Base-by-base conservation (phyloP, 2,113 vertebrate genomes). In the Rallus limicola region DNA sequence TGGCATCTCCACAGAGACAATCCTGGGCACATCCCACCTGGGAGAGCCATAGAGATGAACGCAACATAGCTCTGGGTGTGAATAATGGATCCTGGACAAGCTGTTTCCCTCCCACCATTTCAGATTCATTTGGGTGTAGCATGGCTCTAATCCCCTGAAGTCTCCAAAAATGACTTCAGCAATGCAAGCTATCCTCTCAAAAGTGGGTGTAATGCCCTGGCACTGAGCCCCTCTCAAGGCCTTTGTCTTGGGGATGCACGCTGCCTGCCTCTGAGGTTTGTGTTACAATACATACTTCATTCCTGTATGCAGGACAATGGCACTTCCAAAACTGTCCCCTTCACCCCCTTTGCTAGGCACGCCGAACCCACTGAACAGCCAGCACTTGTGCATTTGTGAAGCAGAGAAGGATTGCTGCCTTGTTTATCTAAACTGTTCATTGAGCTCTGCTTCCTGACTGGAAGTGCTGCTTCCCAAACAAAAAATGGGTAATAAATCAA, bases 401-500 rank as follows among this genome's bases (percentile, higher is more conserved):
- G 56, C 56, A 93, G 59, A 56, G 26, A 53, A 90, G 52, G 72
- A 77, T 5, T 64, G 71, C 60, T 90, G 71, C 38, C 88, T 65
- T 90, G 55, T 93, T 95, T 90, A 90, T 60, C 38, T 15, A 71
- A 81, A 90, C 60, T 34, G 17, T 63, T 84, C 33, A 46, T 81
- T 19, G 56, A 21, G 36, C 60, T 75, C 48, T 8, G 95, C 76
- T 75, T 83, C 74, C 82, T 74, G 50, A 80, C 53, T 1, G 0
- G 33, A 58, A 84, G 38, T 42, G 62, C 46, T 81, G 59, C 59
- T 93, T 92, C 77, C 53, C 72, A 88, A 71, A 81, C 56, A 96
- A 88, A 96, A 96, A 71, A 33, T 11, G 15, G 62, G 74, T 90
- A 86, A 93, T 68, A 92, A 82, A 92, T 64, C 76, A 86, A 78